phyloP scores from a whole-genome alignment of 2,888 invertebrate genomes.

The Cryptophagus acutangulus region DNA sequence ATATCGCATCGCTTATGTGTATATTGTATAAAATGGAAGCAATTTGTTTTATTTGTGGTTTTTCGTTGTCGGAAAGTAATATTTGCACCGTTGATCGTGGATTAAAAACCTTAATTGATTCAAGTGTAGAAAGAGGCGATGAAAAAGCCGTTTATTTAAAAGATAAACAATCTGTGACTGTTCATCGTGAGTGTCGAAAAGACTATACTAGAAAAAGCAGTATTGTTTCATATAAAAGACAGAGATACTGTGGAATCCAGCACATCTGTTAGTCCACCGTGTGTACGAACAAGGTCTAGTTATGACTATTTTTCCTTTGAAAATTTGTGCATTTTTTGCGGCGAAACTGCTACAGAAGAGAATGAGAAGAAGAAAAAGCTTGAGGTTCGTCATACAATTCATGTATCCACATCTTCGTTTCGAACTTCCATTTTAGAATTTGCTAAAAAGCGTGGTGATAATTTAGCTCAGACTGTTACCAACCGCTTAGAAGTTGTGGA shows the following conservation, averaged over 20 bases:
- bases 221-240: constrained; percentile 1
- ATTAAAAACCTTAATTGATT: constrained; percentile 22
- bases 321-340: not conserved
- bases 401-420: not conserved
- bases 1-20: too few species aligned
- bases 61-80: constrained; percentile 34
- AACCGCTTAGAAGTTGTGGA: not conserved
- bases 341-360: not conserved
- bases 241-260: not conserved
- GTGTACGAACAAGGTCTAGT: constrained; percentile 1
- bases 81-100: constrained; percentile 30
- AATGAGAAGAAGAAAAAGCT: not conserved
- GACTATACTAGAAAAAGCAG: not conserved
- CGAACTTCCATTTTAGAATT: constrained; percentile 1
- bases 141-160: constrained; percentile 12
- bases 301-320: not conserved
- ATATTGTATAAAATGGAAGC: constrained; percentile 17
- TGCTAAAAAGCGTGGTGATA: constrained; percentile 2
- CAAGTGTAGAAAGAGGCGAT: constrained; percentile 19
- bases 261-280: not conserved
- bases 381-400: constrained; percentile 1
- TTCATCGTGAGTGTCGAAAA: not conserved
- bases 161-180: constrained; percentile 9
- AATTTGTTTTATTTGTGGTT: constrained; percentile 33
- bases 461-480: not conserved